Evolutionary conservation across 2,797 vertebrate species (phyloP), one percentile per base, ranked within the genome.

Genomic region (Mastacembelus armatus): DNA sequence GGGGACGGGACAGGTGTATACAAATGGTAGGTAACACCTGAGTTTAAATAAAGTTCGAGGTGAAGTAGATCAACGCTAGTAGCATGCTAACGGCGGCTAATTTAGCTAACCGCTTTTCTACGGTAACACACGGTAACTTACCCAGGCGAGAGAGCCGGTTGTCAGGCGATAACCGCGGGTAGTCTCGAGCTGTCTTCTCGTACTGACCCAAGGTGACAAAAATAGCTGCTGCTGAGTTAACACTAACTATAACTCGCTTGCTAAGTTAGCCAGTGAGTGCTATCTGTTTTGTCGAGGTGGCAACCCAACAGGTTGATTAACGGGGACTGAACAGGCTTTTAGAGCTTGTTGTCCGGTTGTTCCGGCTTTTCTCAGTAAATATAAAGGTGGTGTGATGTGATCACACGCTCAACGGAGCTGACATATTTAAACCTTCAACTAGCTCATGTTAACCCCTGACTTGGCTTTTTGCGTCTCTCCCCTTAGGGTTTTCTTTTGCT

Each of bases 1-100:
- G 2, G 94, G 91, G 66, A 85, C 90, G 29, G 92, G 91, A 55
- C 94, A 92, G 77, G 59, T 91, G 1, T 95, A 94, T 64, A 86
- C 87, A 9, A 98, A 98, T 59, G 97, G 96, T 98, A 84, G 95
- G 94, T 89, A 62, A 16, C 40, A 10, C 58, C 38, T 3, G 43
- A 16, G 48, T 38, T 0, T 2, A 10, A 9, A 6, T 24, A 8
- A 47, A 70, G 12, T 5, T 19, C 2, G 49, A 51, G 29, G 16
- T 4, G 24, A 55, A 62, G 33, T 49, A 56, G 59, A 35, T 29
- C 40, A 16, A 36, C 18, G 48, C 26, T 48, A 44, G 21, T 43
- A 45, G 40, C 27, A 48, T 16, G 74, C 62, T 68, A 74, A 44
- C 44, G 30, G 18, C 54, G 39, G 81, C 75, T 87, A 79, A 43